These are phyloP conservation scores for Hylaeus volcanicus DNA, from an alignment of 1,140 invertebrate genomes.

Conservation along the genomic window DNA sequence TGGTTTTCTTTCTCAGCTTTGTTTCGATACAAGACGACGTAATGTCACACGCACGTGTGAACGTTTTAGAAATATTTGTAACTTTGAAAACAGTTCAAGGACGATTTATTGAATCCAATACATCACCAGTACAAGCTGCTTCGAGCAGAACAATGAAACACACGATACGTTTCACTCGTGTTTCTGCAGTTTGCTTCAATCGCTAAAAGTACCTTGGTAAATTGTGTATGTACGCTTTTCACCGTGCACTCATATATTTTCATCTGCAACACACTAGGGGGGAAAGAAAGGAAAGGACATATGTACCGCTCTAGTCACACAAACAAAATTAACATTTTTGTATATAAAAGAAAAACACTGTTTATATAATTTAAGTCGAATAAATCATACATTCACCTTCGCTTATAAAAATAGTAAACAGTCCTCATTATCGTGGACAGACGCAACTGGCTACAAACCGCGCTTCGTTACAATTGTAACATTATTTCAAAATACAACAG, in stretches of 20 bases:
- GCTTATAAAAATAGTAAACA: conserved; percentile 79
- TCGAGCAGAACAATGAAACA: conserved; percentile 35
- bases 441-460: conserved; percentile 66
- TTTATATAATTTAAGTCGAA: conserved; percentile 67
- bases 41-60: neutral
- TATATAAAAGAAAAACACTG: conserved; percentile 58
- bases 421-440: conserved; percentile 64
- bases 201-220: conserved; percentile 16
- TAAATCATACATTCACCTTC: conserved; percentile 73
- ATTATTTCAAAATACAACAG: conserved; percentile 49
- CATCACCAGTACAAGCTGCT: conserved; percentile 67
- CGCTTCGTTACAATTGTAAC: conserved; percentile 54
- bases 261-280: neutral
- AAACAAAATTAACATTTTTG: conserved; percentile 43
- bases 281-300: conserved; percentile 23
- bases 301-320: conserved; percentile 7
- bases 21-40: neutral
- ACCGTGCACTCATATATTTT: neutral
- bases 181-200: conserved; percentile 14
- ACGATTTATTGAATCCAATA: conserved; percentile 72
- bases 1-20: neutral
- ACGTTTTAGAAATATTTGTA: conserved; percentile 17
- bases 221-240: neutral
- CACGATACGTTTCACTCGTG: neutral
- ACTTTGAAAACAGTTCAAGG: conserved; percentile 54